These are phyloP conservation scores for Diloba caeruleocephala DNA, from an alignment of 2,888 invertebrate species.

Conservation along the genomic window DNA sequence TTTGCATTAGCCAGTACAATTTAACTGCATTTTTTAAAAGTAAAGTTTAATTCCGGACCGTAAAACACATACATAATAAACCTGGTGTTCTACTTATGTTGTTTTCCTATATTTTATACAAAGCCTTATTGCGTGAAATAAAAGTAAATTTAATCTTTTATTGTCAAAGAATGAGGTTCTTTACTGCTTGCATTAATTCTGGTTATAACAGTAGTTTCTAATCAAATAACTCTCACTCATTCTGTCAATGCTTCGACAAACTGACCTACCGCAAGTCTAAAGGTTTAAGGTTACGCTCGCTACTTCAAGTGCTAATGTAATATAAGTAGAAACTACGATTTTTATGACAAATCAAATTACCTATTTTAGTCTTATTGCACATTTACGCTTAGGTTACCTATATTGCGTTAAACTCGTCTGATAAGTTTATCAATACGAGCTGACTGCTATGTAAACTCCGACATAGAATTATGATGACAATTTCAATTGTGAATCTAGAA, in stretches of 20 bases:
- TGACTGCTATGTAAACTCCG: slow-evolving; percentile 3
- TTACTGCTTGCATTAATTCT: not conserved
- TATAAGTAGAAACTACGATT: too few species aligned
- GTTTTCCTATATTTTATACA: too few species aligned
- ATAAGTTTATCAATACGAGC: slow-evolving; percentile 26
- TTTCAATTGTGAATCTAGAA: too few species aligned
- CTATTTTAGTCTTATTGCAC: too few species aligned
- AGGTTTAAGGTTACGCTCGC: too few species aligned
- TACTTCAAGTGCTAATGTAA: not conserved
- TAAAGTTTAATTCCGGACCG: not conserved
- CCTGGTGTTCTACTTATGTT: too few species aligned
- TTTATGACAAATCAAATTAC: too few species aligned
- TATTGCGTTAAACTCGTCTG: slow-evolving; percentile 7
- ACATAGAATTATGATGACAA: not conserved
- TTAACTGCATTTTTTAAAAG: too few species aligned
- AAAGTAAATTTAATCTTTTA: not conserved
- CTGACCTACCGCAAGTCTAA: slow-evolving; percentile 51
- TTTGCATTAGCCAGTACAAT: not conserved
- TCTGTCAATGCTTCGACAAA: slow-evolving; percentile 5
- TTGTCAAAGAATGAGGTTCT: not conserved
- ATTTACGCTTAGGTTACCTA: too few species aligned
- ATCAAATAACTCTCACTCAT: slow-evolving; percentile 16
- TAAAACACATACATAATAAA: too few species aligned
- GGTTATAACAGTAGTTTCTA: slow-evolving; percentile 17
- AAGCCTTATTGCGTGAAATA: not conserved